These are phyloP conservation scores for Hydrocynus forskahlii DNA, from an alignment of 2,797 vertebrate species.

Conservation along the genomic window DNA sequence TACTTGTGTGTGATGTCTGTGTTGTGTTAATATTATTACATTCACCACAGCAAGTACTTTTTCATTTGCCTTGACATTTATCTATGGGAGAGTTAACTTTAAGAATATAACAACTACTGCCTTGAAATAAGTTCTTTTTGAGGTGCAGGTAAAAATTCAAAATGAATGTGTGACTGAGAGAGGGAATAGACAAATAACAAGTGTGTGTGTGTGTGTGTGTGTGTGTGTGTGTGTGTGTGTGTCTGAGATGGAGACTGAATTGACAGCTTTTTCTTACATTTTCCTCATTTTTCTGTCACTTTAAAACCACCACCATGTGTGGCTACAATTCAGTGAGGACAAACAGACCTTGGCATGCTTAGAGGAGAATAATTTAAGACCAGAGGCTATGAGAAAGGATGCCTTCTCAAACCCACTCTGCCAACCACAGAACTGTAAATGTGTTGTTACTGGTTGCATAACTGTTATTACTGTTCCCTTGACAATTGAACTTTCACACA, in stretches of 20 bases:
- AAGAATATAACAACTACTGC: conserved; percentile 24
- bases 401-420: conserved; percentile 38
- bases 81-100: conserved; percentile 16
- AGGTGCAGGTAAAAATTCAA: conserved; percentile 21
- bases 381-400: conserved; percentile 30
- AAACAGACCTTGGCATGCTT: conserved; percentile 25
- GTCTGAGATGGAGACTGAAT: not conserved
- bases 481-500: conserved; percentile 32
- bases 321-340: conserved; percentile 26
- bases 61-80: conserved; percentile 20
- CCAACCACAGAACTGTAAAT: conserved; percentile 41
- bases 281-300: conserved; percentile 25
- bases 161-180: not conserved
- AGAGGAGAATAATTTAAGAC: conserved; percentile 38
- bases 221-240: too few species aligned
- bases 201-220: too few species aligned
- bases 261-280: conserved; percentile 10
- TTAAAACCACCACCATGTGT: conserved; percentile 4
- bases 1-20: not conserved
- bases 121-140: not conserved
- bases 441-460: conserved; percentile 45
- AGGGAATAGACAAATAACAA: not conserved
- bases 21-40: conserved; percentile 24
- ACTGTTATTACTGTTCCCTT: conserved; percentile 27
- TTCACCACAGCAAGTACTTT: conserved; percentile 23